phyloP scores from a whole-genome alignment of 1,140 invertebrate genomes.

The Papilio glaucus region DNA sequence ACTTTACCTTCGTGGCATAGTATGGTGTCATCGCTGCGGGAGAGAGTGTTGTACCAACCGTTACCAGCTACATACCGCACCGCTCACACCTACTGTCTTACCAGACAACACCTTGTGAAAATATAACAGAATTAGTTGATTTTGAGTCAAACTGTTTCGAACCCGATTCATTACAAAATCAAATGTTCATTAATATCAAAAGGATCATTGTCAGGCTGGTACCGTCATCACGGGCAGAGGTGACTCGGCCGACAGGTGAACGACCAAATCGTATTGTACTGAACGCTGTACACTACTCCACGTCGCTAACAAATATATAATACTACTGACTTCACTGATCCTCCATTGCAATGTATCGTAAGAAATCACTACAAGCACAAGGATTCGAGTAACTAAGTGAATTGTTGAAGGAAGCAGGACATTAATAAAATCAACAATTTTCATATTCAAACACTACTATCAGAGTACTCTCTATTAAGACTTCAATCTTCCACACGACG shows the following conservation, averaged over 20 bases:
- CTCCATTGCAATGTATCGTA: slow-evolving; percentile 64
- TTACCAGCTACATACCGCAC: slow-evolving; percentile 75
- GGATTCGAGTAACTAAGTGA: slow-evolving; percentile 57
- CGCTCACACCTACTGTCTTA: slow-evolving; percentile 82
- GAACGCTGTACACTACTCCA: slow-evolving; percentile 72
- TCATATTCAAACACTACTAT: slow-evolving; percentile 47
- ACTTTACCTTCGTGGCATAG: slow-evolving; percentile 76
- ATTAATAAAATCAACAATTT: slow-evolving; percentile 39
- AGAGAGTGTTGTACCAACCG: slow-evolving; percentile 75
- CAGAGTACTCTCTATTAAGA: slow-evolving; percentile 71
- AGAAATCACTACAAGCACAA: slow-evolving; percentile 74
- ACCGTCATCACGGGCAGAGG: slow-evolving; percentile 62
- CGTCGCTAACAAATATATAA: slow-evolving; percentile 62
- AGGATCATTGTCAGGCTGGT: slow-evolving; percentile 71
- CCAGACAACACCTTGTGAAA: slow-evolving; percentile 83
- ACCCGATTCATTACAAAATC: slow-evolving; percentile 64
- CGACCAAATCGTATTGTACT: slow-evolving; percentile 65
- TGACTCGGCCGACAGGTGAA: slow-evolving; percentile 65
- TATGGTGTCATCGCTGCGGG: slow-evolving; percentile 66
- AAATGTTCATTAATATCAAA: slow-evolving; percentile 62
- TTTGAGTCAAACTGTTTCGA: slow-evolving; percentile 76
- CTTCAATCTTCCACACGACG: slow-evolving; percentile 64
- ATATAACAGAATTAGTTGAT: slow-evolving; percentile 83
- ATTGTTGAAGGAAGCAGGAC: slow-evolving; percentile 71
- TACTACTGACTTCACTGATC: slow-evolving; percentile 70